These are phyloP conservation scores for Catharus bicknelli DNA, from an alignment of 2,113 vertebrate genomes.

Conservation along the genomic window DNA sequence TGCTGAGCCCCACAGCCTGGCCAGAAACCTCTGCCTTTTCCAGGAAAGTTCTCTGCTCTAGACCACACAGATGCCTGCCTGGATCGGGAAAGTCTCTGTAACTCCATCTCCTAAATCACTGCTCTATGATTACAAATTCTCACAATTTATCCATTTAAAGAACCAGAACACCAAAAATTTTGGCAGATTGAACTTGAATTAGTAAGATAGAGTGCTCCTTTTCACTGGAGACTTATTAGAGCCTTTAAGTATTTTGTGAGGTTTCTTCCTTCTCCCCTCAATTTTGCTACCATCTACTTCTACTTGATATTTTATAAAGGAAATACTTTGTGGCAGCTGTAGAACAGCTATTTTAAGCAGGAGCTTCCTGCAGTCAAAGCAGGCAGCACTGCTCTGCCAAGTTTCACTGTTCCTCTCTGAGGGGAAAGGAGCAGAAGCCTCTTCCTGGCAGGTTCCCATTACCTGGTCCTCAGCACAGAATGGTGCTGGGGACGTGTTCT, in stretches of 20 bases:
- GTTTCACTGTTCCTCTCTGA: neutral
- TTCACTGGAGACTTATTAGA: neutral
- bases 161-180: neutral
- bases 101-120: neutral
- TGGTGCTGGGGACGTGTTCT: neutral
- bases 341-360: neutral
- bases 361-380: neutral
- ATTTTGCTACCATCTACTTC: neutral
- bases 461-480: neutral
- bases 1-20: neutral
- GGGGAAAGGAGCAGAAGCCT: neutral
- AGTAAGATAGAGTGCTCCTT: neutral
- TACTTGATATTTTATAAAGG: neutral
- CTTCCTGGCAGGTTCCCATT: neutral
- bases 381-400: neutral
- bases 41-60: neutral
- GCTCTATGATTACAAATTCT: neutral
- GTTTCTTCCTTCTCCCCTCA: neutral
- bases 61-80: neutral
- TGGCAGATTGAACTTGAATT: neutral
- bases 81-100: neutral
- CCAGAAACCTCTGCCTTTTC: neutral
- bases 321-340: neutral
- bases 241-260: neutral
- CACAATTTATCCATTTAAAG: neutral